Base-by-base conservation (phyloP, 2,888 invertebrate species). In the Venustoraphidia nigricollis region DNA sequence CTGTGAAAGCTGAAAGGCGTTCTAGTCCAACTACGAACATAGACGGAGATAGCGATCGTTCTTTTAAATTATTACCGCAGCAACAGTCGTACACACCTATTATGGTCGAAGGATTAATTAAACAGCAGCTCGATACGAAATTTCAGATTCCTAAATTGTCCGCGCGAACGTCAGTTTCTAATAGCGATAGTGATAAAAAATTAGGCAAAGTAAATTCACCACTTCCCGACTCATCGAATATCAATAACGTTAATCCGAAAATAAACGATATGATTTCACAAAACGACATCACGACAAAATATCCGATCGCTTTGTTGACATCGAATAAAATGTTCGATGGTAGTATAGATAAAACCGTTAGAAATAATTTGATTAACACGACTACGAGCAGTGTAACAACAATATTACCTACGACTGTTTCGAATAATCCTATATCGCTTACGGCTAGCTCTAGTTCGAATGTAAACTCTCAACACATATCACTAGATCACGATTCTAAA, bases 141-240 rank as follows among this genome's bases (percentile, higher is more conserved):
- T 90, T 88, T 68, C 90, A 90, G 70, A 90, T 90, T 58, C 89
- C 89, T 1, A 90, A 89, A 66, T 63, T 89, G 50, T 83, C 83
- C 1, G 80, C 81, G 4, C 62, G 73, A 34, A 56, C 53, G 2
- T 65, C 62, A 36, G 54, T 60, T 44, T 53, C 59, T 8, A 62
- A 61, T 50, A 53, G 51, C 37, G 58, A 63, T 41, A 60, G 58
- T 49, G 65, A 64, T 49, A 72, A 70, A 53, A 68, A 70, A 57
- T 67, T 5, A 36, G 8, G 10, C 11, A 55, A 56, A 45, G 49
- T 52, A n/a, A 54, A 48, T 41, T 40, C 54, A 13, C 50, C 52
- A 37, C 46, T 55, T 41, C 52, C 55, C 9, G 55, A 55, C 17
- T 52, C 43, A 17, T 27, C 44, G n/a, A 49, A 59, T 45, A 56